Percentiles rank a stretch among this genome's conserved stretches.
phyloP scores from a whole-genome alignment of 1,140 invertebrate species.

The Diprion similis region DNA sequence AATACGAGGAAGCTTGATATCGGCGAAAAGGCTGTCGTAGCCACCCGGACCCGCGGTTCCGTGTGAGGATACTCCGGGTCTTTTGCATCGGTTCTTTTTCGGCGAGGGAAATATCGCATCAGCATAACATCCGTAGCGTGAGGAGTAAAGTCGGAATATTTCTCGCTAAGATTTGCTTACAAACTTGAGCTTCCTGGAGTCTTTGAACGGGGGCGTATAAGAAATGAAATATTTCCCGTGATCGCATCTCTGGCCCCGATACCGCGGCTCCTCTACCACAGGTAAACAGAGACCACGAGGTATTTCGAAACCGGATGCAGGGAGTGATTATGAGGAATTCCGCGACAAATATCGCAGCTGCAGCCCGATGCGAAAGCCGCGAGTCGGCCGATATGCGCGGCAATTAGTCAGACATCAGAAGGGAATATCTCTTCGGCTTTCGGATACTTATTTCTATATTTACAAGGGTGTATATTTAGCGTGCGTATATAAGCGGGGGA shows the following conservation, averaged over 20 bases:
- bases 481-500: conserved; percentile 30
- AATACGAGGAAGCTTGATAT: too few species aligned
- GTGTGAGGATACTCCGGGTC: not conserved
- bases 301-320: too few species aligned
- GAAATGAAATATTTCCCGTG: conserved; percentile 1
- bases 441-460: conserved; percentile 58
- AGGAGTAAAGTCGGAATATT: not conserved
- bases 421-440: conserved; percentile 52
- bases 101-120: conserved; percentile 5
- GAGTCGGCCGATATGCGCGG: not conserved
- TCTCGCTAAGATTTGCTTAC: conserved; percentile 13
- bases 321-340: too few species aligned
- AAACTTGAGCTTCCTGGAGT: conserved; percentile 9
- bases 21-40: too few species aligned
- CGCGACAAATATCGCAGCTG: too few species aligned
- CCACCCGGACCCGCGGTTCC: too few species aligned
- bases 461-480: conserved; percentile 56
- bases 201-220: not conserved
- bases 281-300: not conserved
- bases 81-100: not conserved
- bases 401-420: conserved; percentile 3
- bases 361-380: too few species aligned
- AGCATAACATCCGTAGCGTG: conserved; percentile 9
- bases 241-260: not conserved
- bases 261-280: not conserved